Conservation (phyloP, 2,888 invertebrate species). For the Lissonota sp. region DNA sequence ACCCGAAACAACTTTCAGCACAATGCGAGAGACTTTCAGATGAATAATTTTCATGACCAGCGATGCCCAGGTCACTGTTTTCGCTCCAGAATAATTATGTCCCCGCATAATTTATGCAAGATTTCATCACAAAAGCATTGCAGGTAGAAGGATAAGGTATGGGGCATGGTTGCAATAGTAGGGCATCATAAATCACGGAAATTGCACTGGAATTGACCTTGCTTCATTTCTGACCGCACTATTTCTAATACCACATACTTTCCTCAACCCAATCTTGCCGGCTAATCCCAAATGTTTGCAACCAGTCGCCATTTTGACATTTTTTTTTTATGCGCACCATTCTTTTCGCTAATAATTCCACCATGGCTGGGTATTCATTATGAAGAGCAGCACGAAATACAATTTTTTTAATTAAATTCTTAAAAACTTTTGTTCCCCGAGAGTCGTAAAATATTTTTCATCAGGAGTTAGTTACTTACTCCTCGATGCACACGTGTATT, state of each 20-base stretch:
- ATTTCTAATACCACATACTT: too few relatives aligned
- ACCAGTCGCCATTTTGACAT: too few relatives aligned
- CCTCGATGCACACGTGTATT: neutral
- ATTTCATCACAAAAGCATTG: conserved; percentile 38
- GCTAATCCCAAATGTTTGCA: too few relatives aligned
- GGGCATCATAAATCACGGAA: neutral
- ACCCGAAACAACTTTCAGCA: conserved; percentile 39
- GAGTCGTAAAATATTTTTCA: neutral
- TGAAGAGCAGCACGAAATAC: neutral
- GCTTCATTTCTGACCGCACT: conserved; percentile 5
- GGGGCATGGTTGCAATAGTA: too few relatives aligned
- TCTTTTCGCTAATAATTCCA: neutral
- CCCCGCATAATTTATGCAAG: conserved; percentile 39
- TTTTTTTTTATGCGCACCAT: too few relatives aligned
- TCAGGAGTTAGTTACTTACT: neutral
- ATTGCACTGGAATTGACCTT: conserved; percentile 6
- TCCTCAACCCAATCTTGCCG: too few relatives aligned
- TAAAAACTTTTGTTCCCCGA: neutral
- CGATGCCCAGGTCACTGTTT: conserved; percentile 15
- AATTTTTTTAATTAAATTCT: conserved; percentile 6
- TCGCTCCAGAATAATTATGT: conserved; percentile 26
- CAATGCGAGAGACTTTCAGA: conserved; percentile 47
- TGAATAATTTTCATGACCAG: conserved; percentile 52
- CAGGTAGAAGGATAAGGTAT: neutral
- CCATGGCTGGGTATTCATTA: neutral